phyloP scores from a whole-genome alignment of 2,888 invertebrate species.

The Pomacea canaliculata region DNA sequence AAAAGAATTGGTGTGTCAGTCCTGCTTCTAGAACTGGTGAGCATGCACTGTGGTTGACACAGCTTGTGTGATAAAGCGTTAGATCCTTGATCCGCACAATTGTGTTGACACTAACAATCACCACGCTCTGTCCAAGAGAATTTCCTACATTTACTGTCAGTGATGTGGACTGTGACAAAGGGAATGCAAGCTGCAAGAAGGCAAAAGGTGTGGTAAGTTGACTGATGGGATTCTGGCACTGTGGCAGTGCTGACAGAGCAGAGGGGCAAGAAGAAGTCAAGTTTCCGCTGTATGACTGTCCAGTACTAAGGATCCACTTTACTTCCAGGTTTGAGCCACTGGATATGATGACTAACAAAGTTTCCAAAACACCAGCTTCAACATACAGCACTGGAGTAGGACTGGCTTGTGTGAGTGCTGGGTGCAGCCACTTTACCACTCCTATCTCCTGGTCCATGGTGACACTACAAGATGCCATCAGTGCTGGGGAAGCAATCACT shows the following conservation, averaged over 20 bases:
- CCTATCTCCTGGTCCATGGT: conserved; percentile 41
- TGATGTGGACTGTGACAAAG: conserved; percentile 3
- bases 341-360: conserved; percentile 39
- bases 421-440: conserved; percentile 43
- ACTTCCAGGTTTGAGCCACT: conserved; percentile 39
- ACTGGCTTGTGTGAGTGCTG: conserved; percentile 19
- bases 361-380: conserved; percentile 32
- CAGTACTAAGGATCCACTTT: conserved; percentile 34
- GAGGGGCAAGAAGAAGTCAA: conserved; percentile 37
- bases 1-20: conserved; percentile 14
- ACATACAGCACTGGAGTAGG: conserved; percentile 34
- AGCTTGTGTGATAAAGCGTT: conserved; percentile 23
- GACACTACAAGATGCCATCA: conserved; percentile 33
- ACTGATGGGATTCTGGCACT: conserved; percentile 22
- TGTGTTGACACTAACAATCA: conserved; percentile 26
- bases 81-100: conserved; percentile 15
- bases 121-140: conserved; percentile 25
- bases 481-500: background rate
- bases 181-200: conserved; percentile 22
- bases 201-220: conserved; percentile 31
- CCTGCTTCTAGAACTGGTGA: conserved; percentile 25
- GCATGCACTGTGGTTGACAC: conserved; percentile 12
- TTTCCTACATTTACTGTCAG: conserved; percentile 30
- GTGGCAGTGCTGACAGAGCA: conserved; percentile 8
- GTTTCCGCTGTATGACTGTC: conserved; percentile 2